Conservation (phyloP, 2,888 invertebrate genomes). For the Ephialtes manifestator region DNA sequence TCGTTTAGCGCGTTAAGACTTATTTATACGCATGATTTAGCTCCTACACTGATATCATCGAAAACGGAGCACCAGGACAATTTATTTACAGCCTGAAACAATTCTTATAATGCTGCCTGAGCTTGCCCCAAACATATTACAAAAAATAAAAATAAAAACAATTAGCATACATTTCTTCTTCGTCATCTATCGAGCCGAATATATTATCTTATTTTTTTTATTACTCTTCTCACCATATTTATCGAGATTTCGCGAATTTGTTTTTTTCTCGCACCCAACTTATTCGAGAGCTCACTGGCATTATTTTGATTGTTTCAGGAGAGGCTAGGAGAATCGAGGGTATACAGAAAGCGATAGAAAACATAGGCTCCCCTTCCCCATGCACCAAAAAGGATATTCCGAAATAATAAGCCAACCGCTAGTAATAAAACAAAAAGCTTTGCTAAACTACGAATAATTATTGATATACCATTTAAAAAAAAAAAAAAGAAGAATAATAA, state of each 20-base stretch:
- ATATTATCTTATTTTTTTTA: slow-evolving; percentile 35
- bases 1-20: slow-evolving; percentile 1
- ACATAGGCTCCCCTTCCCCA: slow-evolving; percentile 44
- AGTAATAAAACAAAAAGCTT: neutral
- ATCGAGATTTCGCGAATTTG: slow-evolving; percentile 50
- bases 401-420: neutral
- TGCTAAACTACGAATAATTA: neutral
- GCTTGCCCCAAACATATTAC: slow-evolving; percentile 76
- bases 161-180: slow-evolving; percentile 36
- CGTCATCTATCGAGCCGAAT: slow-evolving; percentile 36
- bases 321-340: slow-evolving; percentile 82
- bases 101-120: slow-evolving; percentile 85
- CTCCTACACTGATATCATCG: neutral
- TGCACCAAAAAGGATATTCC: slow-evolving; percentile 5
- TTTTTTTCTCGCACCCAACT: slow-evolving; percentile 57
- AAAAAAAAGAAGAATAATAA: slow-evolving; percentile 51
- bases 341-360: slow-evolving; percentile 61
- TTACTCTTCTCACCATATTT: slow-evolving; percentile 42
- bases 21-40: slow-evolving; percentile 1
- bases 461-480: neutral
- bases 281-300: slow-evolving; percentile 83
- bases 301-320: slow-evolving; percentile 88
- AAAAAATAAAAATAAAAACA: slow-evolving; percentile 28
- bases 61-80: slow-evolving; percentile 22
- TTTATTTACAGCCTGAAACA: slow-evolving; percentile 84